Conservation (phyloP, 2,113 vertebrate species). For the Raphicerus campestris region DNA sequence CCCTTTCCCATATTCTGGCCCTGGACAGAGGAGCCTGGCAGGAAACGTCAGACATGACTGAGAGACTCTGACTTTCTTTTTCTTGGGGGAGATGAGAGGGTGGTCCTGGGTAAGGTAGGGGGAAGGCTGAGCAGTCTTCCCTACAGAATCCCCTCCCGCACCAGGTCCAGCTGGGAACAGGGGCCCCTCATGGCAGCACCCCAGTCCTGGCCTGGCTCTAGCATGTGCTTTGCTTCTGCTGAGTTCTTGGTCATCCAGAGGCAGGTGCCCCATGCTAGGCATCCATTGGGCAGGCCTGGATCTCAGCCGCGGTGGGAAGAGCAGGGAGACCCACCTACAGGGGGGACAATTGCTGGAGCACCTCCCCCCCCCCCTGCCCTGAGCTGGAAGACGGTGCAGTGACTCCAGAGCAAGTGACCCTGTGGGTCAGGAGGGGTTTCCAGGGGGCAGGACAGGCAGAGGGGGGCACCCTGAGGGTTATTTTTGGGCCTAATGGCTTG, state of each 20-base stretch:
- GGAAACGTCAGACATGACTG: neutral
- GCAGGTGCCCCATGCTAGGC: neutral
- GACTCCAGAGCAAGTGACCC: neutral
- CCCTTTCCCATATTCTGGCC: neutral
- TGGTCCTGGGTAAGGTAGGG: fast-evolving
- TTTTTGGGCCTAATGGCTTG: no score
- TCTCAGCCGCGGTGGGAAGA: fast-evolving
- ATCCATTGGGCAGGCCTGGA: neutral
- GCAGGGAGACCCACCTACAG: neutral
- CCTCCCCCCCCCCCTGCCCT: fast-evolving
- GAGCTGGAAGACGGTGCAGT: neutral
- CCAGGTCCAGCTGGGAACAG: neutral
- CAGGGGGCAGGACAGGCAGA: neutral
- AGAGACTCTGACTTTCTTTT: neutral
- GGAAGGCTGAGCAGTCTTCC: neutral
- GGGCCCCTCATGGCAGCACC: fast-evolving
- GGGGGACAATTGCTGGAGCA: no score
- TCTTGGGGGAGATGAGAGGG: neutral
- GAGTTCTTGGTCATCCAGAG: neutral
- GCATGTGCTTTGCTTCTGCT: neutral
- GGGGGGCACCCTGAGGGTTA: neutral
- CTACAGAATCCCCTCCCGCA: no score
- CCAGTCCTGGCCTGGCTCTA: neutral
- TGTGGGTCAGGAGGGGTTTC: neutral
- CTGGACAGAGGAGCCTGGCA: neutral